Evolutionary conservation across 2,888 invertebrate genomes (phyloP).

Genomic region (Coenonympha glycerion): DNA sequence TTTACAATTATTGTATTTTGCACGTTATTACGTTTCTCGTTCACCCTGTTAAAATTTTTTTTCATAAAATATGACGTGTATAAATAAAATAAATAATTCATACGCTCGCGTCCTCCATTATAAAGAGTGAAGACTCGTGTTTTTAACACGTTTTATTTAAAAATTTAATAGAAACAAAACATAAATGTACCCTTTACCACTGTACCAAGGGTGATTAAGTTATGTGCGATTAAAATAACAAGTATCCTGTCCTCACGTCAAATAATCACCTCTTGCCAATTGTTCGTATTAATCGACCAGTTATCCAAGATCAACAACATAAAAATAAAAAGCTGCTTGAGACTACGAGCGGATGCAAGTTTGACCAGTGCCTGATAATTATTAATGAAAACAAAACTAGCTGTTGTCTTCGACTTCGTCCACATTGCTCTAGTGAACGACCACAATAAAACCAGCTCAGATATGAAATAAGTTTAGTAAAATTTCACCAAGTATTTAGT

Average conservation of each 20-base stretch:
- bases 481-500: neutral
- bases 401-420: neutral
- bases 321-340: conserved; percentile 59
- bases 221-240: conserved; percentile 21
- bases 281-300: conserved; percentile 28
- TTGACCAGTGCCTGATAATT: conserved; percentile 58
- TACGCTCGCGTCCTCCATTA: neutral
- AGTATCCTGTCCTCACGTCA: conserved; percentile 21
- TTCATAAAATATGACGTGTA: neutral
- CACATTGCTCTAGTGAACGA: neutral
- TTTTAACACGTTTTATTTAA: conserved; percentile 12
- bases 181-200: conserved; percentile 17
- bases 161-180: conserved; percentile 17
- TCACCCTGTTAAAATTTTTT: neutral
- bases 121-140: neutral
- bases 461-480: too few relatives aligned
- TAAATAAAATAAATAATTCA: conserved; percentile 3
- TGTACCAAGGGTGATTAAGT: conserved; percentile 15
- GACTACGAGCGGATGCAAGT: conserved; percentile 55
- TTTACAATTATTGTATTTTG: neutral
- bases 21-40: neutral
- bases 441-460: too few relatives aligned
- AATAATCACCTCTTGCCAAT: conserved; percentile 27
- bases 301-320: conserved; percentile 38
- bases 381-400: conserved; percentile 57